Base-by-base conservation (phyloP, 2,113 vertebrate species). In the Aegithalos caudatus region DNA sequence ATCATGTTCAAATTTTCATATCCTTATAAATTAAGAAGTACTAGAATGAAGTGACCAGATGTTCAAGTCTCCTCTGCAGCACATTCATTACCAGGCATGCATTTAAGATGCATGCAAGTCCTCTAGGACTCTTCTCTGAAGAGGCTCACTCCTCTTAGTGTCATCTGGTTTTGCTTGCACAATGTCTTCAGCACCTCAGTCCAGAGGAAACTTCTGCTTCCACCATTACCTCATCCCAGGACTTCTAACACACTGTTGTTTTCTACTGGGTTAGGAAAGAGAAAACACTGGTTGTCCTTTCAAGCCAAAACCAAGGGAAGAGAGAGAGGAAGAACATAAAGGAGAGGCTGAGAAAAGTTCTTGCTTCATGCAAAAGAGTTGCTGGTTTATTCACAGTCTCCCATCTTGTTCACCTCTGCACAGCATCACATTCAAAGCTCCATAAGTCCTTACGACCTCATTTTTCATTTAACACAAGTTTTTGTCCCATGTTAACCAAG, bases 21-120 rank as follows among this genome's bases (percentile, higher is more conserved):
- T 90, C 88, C 96, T 97, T 98, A 97, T 98, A 97, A 98, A 97
- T 97, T 97, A 98, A 98, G 94, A 97, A 98, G 93, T 97, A 97
- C 82, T 88, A 86, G 92, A 97, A 97, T 74, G 93, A 97, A 97
- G 81, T 95, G 97, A 97, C 97, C 97, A 98, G 98, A 97, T 98
- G 96, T 97, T 97, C 95, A 77, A 88, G 60, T 76, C 90, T 96
- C 83, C 78, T 96, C 92, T 35, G 45, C 70, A 56, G 90, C 95
- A 94, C 92, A 79, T 93, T 92, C 85, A 82, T 94, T 93, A 86
- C 51, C 64, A 94, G 86, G 47, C 90, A 88, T 12, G 19, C 90
- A 95, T 94, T 91, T 91, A 96, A 96, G 87, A 95, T 94, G 94
- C 86, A 89, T 79, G 45, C 29, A 64, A 47, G 73, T 61, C 89